A percentile compares a stretch with the other conserved stretches of the same genome.
Evolutionary conservation across 2,113 vertebrate species (phyloP).

Genomic region (Menura novaehollandiae): DNA sequence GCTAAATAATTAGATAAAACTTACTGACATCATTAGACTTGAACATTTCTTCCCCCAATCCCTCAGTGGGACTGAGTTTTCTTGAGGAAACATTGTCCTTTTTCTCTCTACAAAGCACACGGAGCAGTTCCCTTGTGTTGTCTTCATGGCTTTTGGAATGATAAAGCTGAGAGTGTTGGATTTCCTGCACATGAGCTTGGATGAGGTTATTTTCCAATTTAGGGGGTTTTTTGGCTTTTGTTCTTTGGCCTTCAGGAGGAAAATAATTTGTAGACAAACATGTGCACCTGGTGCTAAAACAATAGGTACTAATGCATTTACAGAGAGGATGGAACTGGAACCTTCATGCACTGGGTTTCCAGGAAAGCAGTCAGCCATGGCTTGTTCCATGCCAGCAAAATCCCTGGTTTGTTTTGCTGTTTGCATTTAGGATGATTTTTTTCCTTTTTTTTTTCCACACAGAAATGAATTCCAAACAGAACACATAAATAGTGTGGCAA

Average conservation of each 20-base stretch:
- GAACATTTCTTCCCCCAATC: not conserved
- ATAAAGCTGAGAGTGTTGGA: not conserved
- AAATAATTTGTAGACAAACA: constrained; percentile 61
- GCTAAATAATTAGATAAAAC: not conserved
- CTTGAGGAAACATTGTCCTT: not conserved
- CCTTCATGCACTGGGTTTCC: constrained; percentile 17
- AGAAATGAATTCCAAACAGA: not conserved
- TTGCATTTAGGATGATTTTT: not conserved
- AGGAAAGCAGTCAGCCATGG: constrained; percentile 40
- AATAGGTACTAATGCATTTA: constrained; percentile 42
- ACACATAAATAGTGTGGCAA: not conserved
- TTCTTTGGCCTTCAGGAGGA: constrained; percentile 56
- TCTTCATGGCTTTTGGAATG: not conserved
- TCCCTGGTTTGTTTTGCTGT: not conserved
- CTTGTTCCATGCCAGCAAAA: constrained; percentile 4
- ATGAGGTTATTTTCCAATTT: constrained; percentile 47
- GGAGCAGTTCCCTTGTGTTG: not conserved
- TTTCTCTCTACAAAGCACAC: not conserved
- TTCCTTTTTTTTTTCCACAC: not conserved
- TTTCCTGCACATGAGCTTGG: constrained; percentile 38
- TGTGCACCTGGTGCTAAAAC: constrained; percentile 63
- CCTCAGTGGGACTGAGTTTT: not conserved
- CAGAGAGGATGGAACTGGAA: constrained; percentile 28
- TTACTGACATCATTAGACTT: not conserved
- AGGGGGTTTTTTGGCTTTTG: not conserved